Conservation (phyloP, 2,113 vertebrate species). For the Calidris pugnax region DNA sequence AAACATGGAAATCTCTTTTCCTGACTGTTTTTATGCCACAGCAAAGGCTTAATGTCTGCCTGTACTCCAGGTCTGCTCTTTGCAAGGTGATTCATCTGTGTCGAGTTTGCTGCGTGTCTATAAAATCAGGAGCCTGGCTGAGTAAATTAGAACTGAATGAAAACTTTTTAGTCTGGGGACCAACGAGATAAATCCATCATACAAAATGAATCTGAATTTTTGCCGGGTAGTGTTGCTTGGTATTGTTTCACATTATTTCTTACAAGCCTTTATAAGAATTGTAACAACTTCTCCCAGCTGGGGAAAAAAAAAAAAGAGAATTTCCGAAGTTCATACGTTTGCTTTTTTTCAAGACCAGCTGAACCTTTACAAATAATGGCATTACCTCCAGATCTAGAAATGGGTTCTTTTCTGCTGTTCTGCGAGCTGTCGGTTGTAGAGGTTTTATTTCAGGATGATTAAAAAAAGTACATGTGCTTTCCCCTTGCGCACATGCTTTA, state of each 20-base stretch:
- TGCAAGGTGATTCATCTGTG: conserved; percentile 17
- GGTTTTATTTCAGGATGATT: conserved; percentile 1
- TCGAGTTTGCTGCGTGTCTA: neutral
- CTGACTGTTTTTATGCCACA: neutral
- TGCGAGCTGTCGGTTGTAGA: neutral
- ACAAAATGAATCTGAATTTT: conserved; percentile 4
- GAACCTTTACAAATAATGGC: neutral
- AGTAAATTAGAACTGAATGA: conserved; percentile 2
- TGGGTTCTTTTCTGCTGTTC: neutral
- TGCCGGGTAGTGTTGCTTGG: fast-evolving
- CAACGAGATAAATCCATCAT: neutral
- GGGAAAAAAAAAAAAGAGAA: neutral
- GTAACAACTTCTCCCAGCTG: neutral
- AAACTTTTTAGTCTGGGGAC: conserved; percentile 14
- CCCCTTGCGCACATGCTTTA: neutral
- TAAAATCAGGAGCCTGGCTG: neutral
- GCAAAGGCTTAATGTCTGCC: neutral
- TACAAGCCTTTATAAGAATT: neutral
- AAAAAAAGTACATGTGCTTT: neutral
- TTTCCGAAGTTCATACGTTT: neutral
- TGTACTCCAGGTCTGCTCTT: neutral
- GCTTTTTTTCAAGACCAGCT: neutral
- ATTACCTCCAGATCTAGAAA: neutral
- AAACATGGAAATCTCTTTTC: neutral
- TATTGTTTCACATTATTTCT: neutral